A percentile compares a stretch with the other conserved stretches of the same genome.
Conservation (phyloP, 2,113 vertebrate species). For the Pelvicachromis taeniatus region DNA sequence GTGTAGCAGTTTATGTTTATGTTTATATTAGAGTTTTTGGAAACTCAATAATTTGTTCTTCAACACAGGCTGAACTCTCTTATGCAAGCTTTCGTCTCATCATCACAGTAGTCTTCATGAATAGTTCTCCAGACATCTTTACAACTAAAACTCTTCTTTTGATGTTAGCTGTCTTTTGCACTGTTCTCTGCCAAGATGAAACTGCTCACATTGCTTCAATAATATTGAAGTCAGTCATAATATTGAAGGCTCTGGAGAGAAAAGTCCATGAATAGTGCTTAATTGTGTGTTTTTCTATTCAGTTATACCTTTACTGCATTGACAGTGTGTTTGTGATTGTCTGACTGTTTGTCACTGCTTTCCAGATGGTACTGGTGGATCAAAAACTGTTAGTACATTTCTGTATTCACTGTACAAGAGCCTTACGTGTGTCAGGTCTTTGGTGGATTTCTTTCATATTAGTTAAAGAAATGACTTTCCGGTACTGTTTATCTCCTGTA, state of each 20-base stretch:
- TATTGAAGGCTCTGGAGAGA: background rate
- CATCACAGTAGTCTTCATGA: background rate
- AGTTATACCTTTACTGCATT: background rate
- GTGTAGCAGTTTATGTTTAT: background rate
- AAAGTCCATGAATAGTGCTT: too few relatives aligned
- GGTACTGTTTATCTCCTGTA: background rate
- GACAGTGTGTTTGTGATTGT: background rate
- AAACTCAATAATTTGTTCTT: background rate
- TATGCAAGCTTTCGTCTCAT: background rate
- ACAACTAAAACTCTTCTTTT: background rate
- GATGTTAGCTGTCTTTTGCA: background rate
- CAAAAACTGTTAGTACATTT: background rate
- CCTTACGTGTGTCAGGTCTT: background rate
- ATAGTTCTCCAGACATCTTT: background rate
- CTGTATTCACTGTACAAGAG: background rate
- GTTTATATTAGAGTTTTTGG: background rate
- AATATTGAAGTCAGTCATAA: fast-evolving
- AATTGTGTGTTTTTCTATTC: background rate
- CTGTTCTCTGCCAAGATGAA: background rate
- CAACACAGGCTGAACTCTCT: background rate
- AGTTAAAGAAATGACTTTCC: background rate
- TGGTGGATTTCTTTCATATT: background rate
- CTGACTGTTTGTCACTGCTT: background rate
- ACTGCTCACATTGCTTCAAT: background rate
- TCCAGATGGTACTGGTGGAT: background rate